These are phyloP conservation scores for Iselma pallidipennis DNA, from an alignment of 2,888 invertebrate species.

Conservation along the genomic window DNA sequence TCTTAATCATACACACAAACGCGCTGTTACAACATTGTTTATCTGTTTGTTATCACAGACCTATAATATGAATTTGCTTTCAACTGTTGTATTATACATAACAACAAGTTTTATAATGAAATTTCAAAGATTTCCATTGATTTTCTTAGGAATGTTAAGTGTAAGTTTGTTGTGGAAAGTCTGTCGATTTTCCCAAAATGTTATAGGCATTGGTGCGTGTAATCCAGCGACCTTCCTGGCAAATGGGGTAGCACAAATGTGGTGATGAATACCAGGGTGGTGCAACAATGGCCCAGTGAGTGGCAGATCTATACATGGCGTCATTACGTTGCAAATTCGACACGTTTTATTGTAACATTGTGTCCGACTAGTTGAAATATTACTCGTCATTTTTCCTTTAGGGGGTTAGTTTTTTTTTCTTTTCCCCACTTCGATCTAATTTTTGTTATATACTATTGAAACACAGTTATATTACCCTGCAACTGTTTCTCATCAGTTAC, in stretches of 20 bases:
- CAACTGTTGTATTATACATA: too few relatives aligned
- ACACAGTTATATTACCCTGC: not conserved
- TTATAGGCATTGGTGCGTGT: conserved; percentile 27
- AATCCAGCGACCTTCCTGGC: conserved; percentile 30
- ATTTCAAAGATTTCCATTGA: too few relatives aligned
- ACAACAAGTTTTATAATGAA: too few relatives aligned
- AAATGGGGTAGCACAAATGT: conserved; percentile 53
- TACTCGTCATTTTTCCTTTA: conserved; percentile 17
- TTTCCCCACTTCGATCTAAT: conserved; percentile 9
- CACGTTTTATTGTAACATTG: conserved; percentile 44
- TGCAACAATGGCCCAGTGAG: conserved; percentile 44
- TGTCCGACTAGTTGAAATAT: conserved; percentile 43
- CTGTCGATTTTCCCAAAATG: conserved; percentile 14
- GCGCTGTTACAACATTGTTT: conserved; percentile 16
- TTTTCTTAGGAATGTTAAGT: too few relatives aligned
- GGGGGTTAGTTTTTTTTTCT: not conserved
- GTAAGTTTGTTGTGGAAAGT: not conserved
- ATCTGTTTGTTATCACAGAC: conserved; percentile 18
- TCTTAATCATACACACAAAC: conserved; percentile 23
- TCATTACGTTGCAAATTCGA: conserved; percentile 49
- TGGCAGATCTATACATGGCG: conserved; percentile 45
- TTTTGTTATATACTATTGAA: conserved; percentile 6
- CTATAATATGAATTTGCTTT: too few relatives aligned
- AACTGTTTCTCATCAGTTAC: conserved; percentile 19
- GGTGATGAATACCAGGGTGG: conserved; percentile 48